These are phyloP conservation scores for Noctua comes DNA, from an alignment of 2,888 invertebrate genomes.

Conservation along the genomic window DNA sequence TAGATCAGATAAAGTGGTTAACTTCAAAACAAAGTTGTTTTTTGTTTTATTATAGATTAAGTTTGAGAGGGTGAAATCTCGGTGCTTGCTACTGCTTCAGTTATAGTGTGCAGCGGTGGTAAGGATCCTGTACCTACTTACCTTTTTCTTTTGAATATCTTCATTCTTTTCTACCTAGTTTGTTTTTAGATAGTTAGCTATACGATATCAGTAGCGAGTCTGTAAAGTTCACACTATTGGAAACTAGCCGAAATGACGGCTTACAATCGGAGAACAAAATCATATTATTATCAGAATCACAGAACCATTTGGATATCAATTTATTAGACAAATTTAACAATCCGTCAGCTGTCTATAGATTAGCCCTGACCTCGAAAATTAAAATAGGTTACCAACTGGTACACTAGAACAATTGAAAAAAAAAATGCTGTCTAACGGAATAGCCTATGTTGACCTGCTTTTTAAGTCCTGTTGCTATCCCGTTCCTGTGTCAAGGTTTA, in stretches of 20 bases:
- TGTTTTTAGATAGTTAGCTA: background rate
- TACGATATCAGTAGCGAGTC: background rate
- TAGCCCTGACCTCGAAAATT: background rate
- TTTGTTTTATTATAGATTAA: conserved; percentile 18
- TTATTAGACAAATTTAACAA: background rate
- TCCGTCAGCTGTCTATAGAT: too few relatives aligned
- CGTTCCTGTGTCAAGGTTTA: conserved; percentile 23
- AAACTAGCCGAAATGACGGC: background rate
- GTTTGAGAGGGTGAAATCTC: conserved; percentile 4
- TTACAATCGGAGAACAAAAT: background rate
- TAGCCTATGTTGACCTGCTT: conserved; percentile 41
- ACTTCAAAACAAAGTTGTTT: conserved; percentile 10
- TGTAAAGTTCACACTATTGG: background rate
- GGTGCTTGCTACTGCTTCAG: background rate
- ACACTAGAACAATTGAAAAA: background rate
- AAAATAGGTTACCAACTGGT: conserved; percentile 15
- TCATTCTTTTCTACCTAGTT: background rate
- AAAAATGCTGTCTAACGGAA: background rate
- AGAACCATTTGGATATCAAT: background rate
- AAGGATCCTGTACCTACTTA: background rate
- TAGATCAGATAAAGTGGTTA: conserved; percentile 32
- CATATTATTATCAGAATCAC: background rate
- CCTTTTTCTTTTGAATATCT: background rate
- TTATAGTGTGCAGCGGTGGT: background rate
- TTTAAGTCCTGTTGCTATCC: conserved; percentile 11